phyloP scores from a whole-genome alignment of 1,140 invertebrate genomes.

The Bombus turneri region DNA sequence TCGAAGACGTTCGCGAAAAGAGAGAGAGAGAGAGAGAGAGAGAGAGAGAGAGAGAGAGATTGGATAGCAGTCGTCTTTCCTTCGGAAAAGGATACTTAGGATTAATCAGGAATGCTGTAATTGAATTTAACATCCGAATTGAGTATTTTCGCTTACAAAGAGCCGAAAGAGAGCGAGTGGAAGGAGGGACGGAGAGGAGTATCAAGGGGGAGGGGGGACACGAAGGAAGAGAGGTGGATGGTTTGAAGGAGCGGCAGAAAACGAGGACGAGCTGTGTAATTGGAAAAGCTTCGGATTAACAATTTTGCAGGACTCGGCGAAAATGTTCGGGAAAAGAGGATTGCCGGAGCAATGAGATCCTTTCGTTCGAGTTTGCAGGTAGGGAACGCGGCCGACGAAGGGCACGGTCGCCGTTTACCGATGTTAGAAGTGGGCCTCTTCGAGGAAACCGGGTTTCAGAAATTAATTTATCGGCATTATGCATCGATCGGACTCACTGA shows the following conservation, averaged over 20 bases:
- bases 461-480: constrained; percentile 71
- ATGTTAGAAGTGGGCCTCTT: constrained; percentile 67
- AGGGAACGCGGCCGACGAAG: constrained; percentile 30
- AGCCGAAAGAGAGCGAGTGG: constrained; percentile 66
- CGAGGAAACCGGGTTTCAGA: constrained; percentile 67
- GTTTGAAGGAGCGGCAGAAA: constrained; percentile 41
- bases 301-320: constrained; percentile 81
- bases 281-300: constrained; percentile 81
- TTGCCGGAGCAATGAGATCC: constrained; percentile 63
- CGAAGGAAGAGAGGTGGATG: constrained; percentile 20
- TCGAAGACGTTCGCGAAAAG: constrained; percentile 48
- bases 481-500: constrained; percentile 53
- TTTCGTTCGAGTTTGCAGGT: constrained; percentile 39
- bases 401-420: constrained; percentile 67
- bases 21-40: too few species aligned
- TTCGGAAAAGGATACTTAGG: constrained; percentile 77
- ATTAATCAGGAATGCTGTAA: constrained; percentile 81
- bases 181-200: constrained; percentile 15
- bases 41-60: not conserved
- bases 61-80: constrained; percentile 52
- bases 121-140: constrained; percentile 81
- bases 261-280: constrained; percentile 70
- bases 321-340: constrained; percentile 74
- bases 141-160: constrained; percentile 82
- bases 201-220: constrained; percentile 22